phyloP scores from a whole-genome alignment of 35 echinoderm and acorn worm species.

The Heliocidaris tuberculata region DNA sequence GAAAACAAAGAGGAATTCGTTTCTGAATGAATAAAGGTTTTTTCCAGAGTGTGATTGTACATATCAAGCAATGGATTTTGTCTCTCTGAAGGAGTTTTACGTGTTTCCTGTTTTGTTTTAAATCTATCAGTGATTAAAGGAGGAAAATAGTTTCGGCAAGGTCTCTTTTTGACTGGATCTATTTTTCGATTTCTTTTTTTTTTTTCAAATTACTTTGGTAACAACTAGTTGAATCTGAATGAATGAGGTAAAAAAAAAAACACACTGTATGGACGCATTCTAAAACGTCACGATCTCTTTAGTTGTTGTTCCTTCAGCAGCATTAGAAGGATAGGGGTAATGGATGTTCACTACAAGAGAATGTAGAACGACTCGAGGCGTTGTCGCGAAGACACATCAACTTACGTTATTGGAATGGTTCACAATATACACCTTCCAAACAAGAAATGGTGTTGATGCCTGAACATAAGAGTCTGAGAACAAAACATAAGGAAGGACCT shows the following conservation, averaged over 20 bases:
- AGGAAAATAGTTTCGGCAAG: too few relatives aligned
- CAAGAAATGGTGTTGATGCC: neutral
- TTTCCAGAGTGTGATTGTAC: too few relatives aligned
- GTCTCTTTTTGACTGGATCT: too few relatives aligned
- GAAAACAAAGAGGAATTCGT: too few relatives aligned
- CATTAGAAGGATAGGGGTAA: neutral
- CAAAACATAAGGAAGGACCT: neutral
- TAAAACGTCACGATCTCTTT: conserved; percentile 6
- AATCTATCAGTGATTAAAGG: too few relatives aligned
- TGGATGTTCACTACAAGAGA: conserved; percentile 17
- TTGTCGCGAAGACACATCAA: neutral
- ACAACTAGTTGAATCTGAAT: too few relatives aligned
- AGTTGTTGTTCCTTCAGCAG: neutral
- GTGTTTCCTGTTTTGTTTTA: too few relatives aligned
- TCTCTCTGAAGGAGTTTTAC: too few relatives aligned
- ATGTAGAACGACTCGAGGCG: conserved; percentile 10
- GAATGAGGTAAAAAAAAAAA: too few relatives aligned
- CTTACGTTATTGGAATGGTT: neutral
- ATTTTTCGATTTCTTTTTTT: neutral
- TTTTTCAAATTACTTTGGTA: too few relatives aligned
- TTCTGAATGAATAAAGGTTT: too few relatives aligned
- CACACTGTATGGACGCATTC: neutral
- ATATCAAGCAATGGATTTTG: too few relatives aligned
- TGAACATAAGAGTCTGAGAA: neutral
- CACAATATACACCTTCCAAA: neutral